These are phyloP conservation scores for Alviniconcha strummeri DNA, from an alignment of 2,888 invertebrate genomes.

Conservation along the genomic window DNA sequence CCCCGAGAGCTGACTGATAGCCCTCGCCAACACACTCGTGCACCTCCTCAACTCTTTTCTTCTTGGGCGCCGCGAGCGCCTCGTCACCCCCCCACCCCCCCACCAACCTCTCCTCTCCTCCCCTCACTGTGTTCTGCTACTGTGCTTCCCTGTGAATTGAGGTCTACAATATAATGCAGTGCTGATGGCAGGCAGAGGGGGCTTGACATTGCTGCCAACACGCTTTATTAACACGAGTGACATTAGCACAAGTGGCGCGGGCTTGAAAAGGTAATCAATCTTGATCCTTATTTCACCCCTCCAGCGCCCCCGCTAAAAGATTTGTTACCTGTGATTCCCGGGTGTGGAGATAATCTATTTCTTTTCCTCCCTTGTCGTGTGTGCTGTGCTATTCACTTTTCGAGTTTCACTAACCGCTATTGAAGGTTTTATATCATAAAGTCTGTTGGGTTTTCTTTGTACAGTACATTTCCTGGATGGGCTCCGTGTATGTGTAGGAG, in stretches of 20 bases:
- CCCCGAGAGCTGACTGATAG: slow-evolving; percentile 30
- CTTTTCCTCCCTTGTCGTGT: too few relatives aligned
- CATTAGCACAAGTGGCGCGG: slow-evolving; percentile 17
- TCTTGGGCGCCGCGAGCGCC: background rate
- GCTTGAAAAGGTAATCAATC: slow-evolving; percentile 28
- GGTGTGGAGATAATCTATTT: too few relatives aligned
- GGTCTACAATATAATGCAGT: background rate
- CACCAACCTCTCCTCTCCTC: background rate
- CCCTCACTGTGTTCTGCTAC: slow-evolving; percentile 7
- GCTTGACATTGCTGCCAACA: slow-evolving; percentile 25
- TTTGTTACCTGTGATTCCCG: slow-evolving; percentile 5
- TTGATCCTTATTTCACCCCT: background rate
- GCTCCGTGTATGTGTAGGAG: too few relatives aligned
- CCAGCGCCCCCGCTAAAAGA: background rate
- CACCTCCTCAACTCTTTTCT: slow-evolving; percentile 24
- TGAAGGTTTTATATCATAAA: too few relatives aligned
- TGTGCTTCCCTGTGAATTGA: slow-evolving; percentile 12
- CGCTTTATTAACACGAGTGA: slow-evolving; percentile 26
- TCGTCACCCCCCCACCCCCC: background rate
- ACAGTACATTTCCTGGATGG: too few relatives aligned
- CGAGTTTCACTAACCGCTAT: too few relatives aligned
- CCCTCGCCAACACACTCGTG: slow-evolving; percentile 13
- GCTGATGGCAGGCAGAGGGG: slow-evolving; percentile 22
- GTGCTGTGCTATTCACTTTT: too few relatives aligned
- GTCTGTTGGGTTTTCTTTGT: too few relatives aligned